Evolutionary conservation across 2,888 invertebrate genomes (phyloP), one percentile per base, ranked within the genome.

Genomic region (Listrodromus nycthemerus): DNA sequence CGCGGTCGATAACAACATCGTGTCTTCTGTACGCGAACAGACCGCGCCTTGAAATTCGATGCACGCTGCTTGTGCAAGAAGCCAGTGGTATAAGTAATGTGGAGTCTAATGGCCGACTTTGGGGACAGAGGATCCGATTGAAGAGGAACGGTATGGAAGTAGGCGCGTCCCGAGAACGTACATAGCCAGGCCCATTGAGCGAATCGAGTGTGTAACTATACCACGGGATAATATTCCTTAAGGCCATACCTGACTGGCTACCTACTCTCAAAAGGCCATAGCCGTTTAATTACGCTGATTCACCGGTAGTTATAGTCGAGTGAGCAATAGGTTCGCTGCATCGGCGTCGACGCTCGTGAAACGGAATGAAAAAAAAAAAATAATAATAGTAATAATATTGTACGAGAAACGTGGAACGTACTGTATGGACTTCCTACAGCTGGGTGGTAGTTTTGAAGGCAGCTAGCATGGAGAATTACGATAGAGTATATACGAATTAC

Each of bases 231-330:
- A 55, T 67, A 48, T 69, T 45, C 61, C 65, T 71, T 30, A 50
- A 79, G 69, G 69, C 33, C 48, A 45, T 73, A 66, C 58, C 58
- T 61, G 76, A 55, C 74, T 41, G 21, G 79, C 63, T 55, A 24
- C 41, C 58, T 37, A 66, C 58, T 66, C 52, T 80, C 21, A 27
- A 73, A 73, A 80, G 55, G 80, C 45, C 58, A 55, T 5, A 69
- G 73, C 10, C 73, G 69, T 80, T 84, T 77, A 77, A 84, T 84
- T 77, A 80, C 63, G 83, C 70, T 84, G 83, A 84, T 80, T 84
- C 80, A 84, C 78, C 73, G 73, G 61, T 65, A 45, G 76, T 83
- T 69, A 80, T 73, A 73, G 65, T 30, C 80, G 80, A 80, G 71
- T 45, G 80, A 77, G 83, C 73, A 73, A 76, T 74, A 75, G 52